Evolutionary conservation across 2,113 vertebrate genomes (phyloP).

Genomic region (Aspidoscelis tigris): DNA sequence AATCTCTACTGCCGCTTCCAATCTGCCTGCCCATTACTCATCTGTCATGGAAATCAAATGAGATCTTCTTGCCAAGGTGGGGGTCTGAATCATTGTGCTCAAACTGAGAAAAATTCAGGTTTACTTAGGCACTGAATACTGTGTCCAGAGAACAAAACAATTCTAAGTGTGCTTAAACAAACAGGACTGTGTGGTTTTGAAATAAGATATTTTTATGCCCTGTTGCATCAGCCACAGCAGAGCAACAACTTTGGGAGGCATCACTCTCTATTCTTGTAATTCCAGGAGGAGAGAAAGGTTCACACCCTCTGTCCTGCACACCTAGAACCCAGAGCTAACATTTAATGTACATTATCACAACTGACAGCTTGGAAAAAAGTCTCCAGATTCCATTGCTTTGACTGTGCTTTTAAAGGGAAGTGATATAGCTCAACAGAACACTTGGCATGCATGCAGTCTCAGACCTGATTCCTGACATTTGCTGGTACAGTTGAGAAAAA

Average conservation of each 20-base stretch:
- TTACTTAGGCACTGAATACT: not conserved
- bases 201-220: not conserved
- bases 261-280: not conserved
- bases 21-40: conserved; percentile 31
- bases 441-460: not conserved
- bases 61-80: conserved; percentile 3
- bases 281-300: not conserved
- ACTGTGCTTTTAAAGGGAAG: not conserved
- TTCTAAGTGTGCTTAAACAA: not conserved
- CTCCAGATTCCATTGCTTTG: not conserved
- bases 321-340: not conserved
- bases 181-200: not conserved
- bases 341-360: not conserved
- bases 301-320: not conserved
- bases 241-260: not conserved
- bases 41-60: conserved; percentile 22
- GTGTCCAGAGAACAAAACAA: not conserved
- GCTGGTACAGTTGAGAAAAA: not conserved
- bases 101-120: not conserved
- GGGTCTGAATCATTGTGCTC: not conserved
- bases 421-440: not conserved
- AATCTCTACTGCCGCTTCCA: conserved; percentile 24
- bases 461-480: not conserved
- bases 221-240: not conserved
- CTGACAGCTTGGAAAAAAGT: not conserved